These are phyloP conservation scores for Gymnarchus niloticus DNA, from an alignment of 2,113 vertebrate genomes.

Conservation along the genomic window DNA sequence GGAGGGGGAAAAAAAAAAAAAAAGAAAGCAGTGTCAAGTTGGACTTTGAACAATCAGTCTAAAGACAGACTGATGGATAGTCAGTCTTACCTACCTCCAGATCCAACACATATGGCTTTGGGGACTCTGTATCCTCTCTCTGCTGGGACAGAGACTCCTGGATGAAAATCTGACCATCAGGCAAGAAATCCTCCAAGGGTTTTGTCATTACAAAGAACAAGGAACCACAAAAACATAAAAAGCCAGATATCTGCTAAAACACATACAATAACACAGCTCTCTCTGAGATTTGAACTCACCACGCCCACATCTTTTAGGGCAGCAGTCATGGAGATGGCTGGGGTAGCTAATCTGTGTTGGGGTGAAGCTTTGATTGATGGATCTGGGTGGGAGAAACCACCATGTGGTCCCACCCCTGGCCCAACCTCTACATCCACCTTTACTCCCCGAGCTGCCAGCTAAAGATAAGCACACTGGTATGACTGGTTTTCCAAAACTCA, in stretches of 20 bases:
- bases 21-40: background rate
- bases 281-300: constrained; percentile 62
- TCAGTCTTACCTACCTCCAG: background rate
- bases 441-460: constrained; percentile 74
- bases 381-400: constrained; percentile 54
- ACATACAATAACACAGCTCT: background rate
- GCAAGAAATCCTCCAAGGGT: background rate
- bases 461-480: constrained; percentile 29
- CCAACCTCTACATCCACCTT: constrained; percentile 57
- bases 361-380: constrained; percentile 53
- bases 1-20: too few relatives aligned
- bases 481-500: background rate
- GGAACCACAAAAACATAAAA: background rate
- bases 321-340: constrained; percentile 84
- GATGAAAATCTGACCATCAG: background rate
- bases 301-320: constrained; percentile 88
- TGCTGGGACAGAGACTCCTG: constrained; percentile 21
- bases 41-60: background rate
- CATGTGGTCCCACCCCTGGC: constrained; percentile 43
- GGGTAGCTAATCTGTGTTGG: constrained; percentile 50
- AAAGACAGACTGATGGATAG: background rate
- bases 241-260: background rate
- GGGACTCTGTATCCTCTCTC: constrained; percentile 52
- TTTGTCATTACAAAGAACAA: background rate
- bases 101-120: constrained; percentile 49